Evolutionary conservation across 1,140 invertebrate species (phyloP), one percentile per base, ranked within the genome.

Genomic region (Eulimnadia texana): DNA sequence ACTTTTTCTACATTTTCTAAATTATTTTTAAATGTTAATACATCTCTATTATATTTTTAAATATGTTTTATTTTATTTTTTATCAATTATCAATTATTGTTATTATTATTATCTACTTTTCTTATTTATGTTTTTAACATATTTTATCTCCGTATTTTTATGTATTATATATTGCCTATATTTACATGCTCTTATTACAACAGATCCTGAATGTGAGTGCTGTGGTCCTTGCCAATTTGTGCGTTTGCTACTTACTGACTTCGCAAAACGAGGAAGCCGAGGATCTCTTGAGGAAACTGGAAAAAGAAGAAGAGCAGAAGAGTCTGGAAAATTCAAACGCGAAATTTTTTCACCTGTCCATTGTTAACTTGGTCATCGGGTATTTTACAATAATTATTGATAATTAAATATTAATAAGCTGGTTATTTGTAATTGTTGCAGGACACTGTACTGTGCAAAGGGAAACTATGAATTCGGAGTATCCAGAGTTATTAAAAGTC

Each of bases 381-480:
- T 84, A 74, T 71, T 70, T 62, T 9, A n/a, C n/a, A n/a, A n/a
- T n/a, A n/a, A 54, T 22, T 13, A 3, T n/a, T n/a, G n/a, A n/a
- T n/a, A n/a, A n/a, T n/a, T n/a, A n/a, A n/a, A n/a, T n/a, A n/a
- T n/a, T n/a, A n/a, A n/a, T n/a, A n/a, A n/a, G n/a, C n/a, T n/a
- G n/a, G n/a, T n/a, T n/a, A n/a, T n/a, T n/a, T n/a, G n/a, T n/a
- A n/a, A 56, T 61, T 68, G 62, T 73, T 74, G 59, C 63, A 77
- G 80, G 28, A 99, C 96, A 1, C 74, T 99, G 3, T 99, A 99
- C 72, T 99, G 96, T 73, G 88, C 93, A 0, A 99, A 99, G 75
- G 93, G 94, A 0, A 99, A 99, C 75, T 99, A 96, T 69, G 96
- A 99, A 72, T 99, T 99, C 76, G 97, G 97, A 3, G 93, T 99